Conservation (phyloP, 2,113 vertebrate species). For the Campylomormyrus tamandua region DNA sequence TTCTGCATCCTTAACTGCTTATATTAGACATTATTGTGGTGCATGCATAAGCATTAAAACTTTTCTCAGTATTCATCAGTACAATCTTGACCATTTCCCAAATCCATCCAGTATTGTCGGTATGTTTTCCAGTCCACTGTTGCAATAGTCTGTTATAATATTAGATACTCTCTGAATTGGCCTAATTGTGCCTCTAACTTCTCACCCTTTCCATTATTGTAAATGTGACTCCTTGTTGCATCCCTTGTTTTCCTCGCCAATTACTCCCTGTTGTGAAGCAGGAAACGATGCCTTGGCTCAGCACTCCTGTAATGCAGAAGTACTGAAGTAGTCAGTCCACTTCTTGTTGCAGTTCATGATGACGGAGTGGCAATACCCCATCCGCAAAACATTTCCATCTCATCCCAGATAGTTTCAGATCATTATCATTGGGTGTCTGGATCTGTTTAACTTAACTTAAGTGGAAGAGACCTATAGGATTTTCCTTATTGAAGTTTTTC, state of each 20-base stretch:
- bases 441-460: neutral
- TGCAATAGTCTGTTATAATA: neutral
- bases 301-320: neutral
- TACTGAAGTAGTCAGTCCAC: neutral
- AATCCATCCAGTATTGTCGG: neutral
- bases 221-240: neutral
- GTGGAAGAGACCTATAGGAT: neutral
- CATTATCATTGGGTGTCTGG: neutral
- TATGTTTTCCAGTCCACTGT: neutral
- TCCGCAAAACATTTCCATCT: neutral
- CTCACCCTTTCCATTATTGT: neutral
- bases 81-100: neutral
- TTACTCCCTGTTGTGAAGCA: neutral
- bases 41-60: neutral
- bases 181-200: neutral
- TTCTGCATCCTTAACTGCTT: neutral
- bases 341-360: neutral
- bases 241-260: neutral
- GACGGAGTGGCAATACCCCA: neutral
- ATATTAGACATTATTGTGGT: neutral
- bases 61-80: neutral
- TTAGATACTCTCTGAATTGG: neutral
- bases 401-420: neutral
- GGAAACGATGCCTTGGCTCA: neutral
- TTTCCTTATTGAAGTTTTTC: neutral